phyloP scores from a whole-genome alignment of 2,113 vertebrate genomes.

The Vimba vimba region DNA sequence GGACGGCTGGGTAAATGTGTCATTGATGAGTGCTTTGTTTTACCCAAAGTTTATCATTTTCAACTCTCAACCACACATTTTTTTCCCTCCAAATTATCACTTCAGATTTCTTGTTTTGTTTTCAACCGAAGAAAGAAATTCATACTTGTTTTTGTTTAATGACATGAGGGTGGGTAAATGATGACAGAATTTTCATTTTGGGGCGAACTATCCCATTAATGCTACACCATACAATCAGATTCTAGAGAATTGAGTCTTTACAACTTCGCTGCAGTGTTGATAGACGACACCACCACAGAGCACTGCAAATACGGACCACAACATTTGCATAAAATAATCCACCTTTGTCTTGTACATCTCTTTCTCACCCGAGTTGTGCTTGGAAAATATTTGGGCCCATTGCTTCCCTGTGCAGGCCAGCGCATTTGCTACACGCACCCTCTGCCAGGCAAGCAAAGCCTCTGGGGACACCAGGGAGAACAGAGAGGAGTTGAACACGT shows the following conservation, averaged over 20 bases:
- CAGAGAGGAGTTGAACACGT: constrained; percentile 81
- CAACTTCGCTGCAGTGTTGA: not conserved
- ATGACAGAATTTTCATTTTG: not conserved
- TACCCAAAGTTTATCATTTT: no score
- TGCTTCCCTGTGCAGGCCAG: constrained; percentile 78
- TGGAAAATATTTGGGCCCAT: constrained; percentile 84
- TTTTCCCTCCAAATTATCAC: no score
- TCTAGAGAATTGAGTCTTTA: not conserved
- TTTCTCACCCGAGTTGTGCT: constrained; percentile 84
- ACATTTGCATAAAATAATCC: not conserved
- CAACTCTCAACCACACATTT: no score
- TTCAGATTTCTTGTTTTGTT: not conserved
- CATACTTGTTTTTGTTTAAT: not conserved
- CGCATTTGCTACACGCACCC: constrained; percentile 86
- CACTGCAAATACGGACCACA: not conserved
- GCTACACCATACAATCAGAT: not conserved
- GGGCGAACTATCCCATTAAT: not conserved
- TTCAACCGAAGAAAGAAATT: not conserved
- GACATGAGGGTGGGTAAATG: not conserved
- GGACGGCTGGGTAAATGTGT: no score
- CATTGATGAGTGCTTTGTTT: no score
- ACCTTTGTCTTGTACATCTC: constrained; percentile 6
- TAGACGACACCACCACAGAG: not conserved
- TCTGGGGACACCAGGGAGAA: constrained; percentile 78
- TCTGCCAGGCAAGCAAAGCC: constrained; percentile 87